Base-by-base conservation (phyloP, 2,113 vertebrate species). In the Pygathrix nemaeus region DNA sequence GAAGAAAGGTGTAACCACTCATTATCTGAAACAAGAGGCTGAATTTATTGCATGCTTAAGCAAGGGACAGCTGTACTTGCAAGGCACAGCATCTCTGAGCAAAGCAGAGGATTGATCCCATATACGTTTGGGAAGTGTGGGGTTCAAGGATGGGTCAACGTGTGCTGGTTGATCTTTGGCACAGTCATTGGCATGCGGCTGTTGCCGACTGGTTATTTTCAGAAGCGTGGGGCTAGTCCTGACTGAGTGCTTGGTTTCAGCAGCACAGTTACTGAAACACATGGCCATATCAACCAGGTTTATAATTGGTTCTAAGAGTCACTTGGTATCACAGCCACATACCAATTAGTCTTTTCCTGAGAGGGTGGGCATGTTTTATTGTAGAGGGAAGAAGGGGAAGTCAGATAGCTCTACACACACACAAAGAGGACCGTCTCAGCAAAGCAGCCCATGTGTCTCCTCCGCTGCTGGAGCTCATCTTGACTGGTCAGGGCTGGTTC, bases 151-250 rank as follows among this genome's bases (percentile, higher is more conserved):
- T 12, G 72, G 50, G 64, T 84, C 68, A 50, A 5, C 30, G 95
- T 88, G 25, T 48, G 20, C 9, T 40, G 9, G 27, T 16, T 80
- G 72, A 84, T 72, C 80, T 79, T 50, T 61, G 30, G 61, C 21
- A 13, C 0, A 4, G 38, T 25, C 52, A 38, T 0, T 17, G 32
- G 21, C 21, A 27, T 9, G 64, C 50, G 30, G 48, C 48, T 32
- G 35, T 18, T 38, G 75, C 48, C 40, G 18, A 20, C 79, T 7
- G 12, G 40, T 10, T 75, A 43, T 61, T 81, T 92, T 75, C 68
- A 76, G 79, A 40, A 64, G 8, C 0, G 0, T 14, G 25, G 13
- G 64, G 76, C 64, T 27, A 0, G 50, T 48, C 52, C 16, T 2
- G 64, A 66, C 16, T 14, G 89, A 64, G 78, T 13, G 2, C 12